These are phyloP conservation scores for Psophia crepitans DNA, from an alignment of 2,113 vertebrate genomes.

Conservation along the genomic window DNA sequence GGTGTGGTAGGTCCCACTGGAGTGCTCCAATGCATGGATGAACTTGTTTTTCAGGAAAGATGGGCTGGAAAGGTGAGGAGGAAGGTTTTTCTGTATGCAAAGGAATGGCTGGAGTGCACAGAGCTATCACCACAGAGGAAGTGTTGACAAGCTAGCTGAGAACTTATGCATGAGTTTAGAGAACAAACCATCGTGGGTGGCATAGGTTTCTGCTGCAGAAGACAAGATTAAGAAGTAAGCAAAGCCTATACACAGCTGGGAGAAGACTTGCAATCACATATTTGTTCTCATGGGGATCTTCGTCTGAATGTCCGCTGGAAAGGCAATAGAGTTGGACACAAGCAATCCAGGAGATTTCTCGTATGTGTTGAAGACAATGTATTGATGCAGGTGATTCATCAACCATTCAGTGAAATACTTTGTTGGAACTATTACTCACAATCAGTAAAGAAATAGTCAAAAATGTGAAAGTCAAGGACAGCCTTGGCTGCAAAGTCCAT, in stretches of 20 bases:
- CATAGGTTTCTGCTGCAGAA: background rate
- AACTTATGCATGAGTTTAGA: background rate
- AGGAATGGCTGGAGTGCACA: background rate
- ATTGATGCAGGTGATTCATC: background rate
- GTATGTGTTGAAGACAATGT: background rate
- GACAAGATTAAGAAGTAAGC: background rate
- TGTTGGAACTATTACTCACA: background rate
- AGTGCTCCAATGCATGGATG: background rate
- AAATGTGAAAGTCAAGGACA: background rate
- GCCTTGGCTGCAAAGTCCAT: background rate
- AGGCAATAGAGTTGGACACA: background rate
- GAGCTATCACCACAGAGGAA: background rate
- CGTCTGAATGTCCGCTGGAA: background rate
- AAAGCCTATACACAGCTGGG: background rate
- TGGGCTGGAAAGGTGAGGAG: background rate
- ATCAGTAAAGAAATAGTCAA: background rate
- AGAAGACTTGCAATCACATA: background rate
- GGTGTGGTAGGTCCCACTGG: too few species aligned
- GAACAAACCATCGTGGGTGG: background rate
- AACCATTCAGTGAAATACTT: background rate
- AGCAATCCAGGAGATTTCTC: background rate
- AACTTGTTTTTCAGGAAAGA: background rate
- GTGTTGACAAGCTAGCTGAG: background rate
- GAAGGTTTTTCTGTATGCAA: background rate
- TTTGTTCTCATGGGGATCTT: background rate